A percentile compares a stretch with the other conserved stretches of the same genome.
These are phyloP conservation scores for Trichopoda pennipes DNA, from an alignment of 2,888 invertebrate genomes.

Conservation along the genomic window DNA sequence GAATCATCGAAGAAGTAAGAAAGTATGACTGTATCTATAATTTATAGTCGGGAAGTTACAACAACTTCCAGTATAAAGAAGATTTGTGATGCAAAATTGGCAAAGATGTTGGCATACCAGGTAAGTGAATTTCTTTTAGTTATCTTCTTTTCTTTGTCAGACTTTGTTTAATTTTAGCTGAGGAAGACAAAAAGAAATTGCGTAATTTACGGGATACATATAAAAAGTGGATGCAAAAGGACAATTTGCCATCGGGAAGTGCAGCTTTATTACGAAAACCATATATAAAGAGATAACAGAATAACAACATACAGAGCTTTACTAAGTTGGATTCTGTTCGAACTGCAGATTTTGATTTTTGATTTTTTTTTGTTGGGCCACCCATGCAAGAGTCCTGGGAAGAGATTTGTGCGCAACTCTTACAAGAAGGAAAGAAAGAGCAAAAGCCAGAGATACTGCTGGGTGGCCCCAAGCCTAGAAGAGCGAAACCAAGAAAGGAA, in stretches of 20 bases:
- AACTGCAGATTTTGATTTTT: too few relatives aligned
- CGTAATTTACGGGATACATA: conserved; percentile 7
- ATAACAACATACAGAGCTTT: too few relatives aligned
- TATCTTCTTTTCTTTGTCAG: conserved; percentile 1
- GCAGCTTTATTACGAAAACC: too few relatives aligned
- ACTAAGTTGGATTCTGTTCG: too few relatives aligned
- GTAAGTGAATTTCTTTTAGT: neutral
- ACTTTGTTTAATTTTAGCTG: conserved; percentile 12
- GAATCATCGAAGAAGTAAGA: conserved; percentile 25
- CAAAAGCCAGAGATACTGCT: too few relatives aligned
- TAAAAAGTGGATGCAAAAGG: conserved; percentile 8
- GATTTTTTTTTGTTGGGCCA: too few relatives aligned
- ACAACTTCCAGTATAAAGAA: conserved; percentile 27
- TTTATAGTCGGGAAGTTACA: conserved; percentile 29
- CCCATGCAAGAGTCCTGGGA: too few relatives aligned
- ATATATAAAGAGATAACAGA: neutral
- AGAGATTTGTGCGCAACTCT: too few relatives aligned
- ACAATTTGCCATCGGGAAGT: conserved; percentile 15
- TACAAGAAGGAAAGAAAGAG: too few relatives aligned
- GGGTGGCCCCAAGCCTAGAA: too few relatives aligned
- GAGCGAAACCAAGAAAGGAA: too few relatives aligned
- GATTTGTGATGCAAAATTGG: conserved; percentile 17
- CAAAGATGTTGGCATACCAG: conserved; percentile 1
- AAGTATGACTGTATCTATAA: conserved; percentile 28
- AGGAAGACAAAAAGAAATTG: conserved; percentile 1